Percentiles rank a stretch among this genome's conserved stretches.
phyloP scores from a whole-genome alignment of 2,888 invertebrate species.

The Parapristionchus giblindavisi region DNA sequence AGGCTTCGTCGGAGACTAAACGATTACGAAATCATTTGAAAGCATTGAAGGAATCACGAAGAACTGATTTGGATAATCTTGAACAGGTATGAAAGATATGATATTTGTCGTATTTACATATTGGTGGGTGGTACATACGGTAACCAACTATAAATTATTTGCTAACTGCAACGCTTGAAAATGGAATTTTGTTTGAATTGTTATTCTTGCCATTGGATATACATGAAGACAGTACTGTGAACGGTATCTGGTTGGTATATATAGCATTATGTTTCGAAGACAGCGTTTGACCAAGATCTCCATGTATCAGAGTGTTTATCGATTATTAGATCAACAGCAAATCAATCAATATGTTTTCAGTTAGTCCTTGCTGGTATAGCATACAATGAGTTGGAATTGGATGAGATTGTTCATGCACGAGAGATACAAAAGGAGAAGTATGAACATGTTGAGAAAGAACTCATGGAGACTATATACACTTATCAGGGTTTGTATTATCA shows the following conservation, averaged over 20 bases:
- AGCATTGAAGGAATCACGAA: slow-evolving; percentile 42
- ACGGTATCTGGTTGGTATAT: too few relatives aligned
- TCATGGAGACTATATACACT: slow-evolving; percentile 13
- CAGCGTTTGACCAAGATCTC: too few relatives aligned
- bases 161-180: neutral
- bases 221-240: too few relatives aligned
- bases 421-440: slow-evolving; percentile 9
- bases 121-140: too few relatives aligned
- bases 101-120: too few relatives aligned
- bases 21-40: slow-evolving; percentile 44
- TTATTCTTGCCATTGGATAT: too few relatives aligned
- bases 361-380: slow-evolving; percentile 53
- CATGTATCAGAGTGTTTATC: too few relatives aligned
- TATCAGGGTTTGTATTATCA: neutral
- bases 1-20: slow-evolving; percentile 41
- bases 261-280: too few relatives aligned
- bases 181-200: too few relatives aligned
- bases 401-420: slow-evolving; percentile 54
- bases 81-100: slow-evolving; percentile 41
- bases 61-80: slow-evolving; percentile 47
- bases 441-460: slow-evolving; percentile 13
- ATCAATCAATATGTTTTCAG: slow-evolving; percentile 38
- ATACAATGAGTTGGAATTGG: slow-evolving; percentile 51
- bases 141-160: too few relatives aligned
- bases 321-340: too few relatives aligned